phyloP scores from a whole-genome alignment of 2,888 invertebrate species.

The Heterodera filipjevi region DNA sequence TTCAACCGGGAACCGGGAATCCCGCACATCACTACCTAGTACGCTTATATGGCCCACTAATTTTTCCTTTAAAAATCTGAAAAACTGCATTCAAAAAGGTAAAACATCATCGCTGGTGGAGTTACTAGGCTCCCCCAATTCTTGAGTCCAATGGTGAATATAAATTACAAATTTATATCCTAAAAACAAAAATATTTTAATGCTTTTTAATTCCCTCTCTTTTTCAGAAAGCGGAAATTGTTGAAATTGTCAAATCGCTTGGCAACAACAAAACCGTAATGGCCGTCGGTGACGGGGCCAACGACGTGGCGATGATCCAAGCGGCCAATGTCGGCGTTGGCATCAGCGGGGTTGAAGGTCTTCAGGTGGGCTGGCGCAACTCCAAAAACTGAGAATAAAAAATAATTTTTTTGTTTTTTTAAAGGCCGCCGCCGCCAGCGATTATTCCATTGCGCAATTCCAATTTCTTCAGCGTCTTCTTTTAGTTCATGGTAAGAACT shows the following conservation, averaged over 20 bases:
- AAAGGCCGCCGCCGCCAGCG: slow-evolving; percentile 90
- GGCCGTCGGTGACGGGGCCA: slow-evolving; percentile 94
- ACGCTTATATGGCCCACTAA: too few species aligned
- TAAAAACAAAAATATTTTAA: too few species aligned
- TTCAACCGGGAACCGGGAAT: too few species aligned
- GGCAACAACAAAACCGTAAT: slow-evolving; percentile 71
- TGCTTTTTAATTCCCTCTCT: not conserved
- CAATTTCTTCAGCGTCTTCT: slow-evolving; percentile 85
- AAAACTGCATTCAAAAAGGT: too few species aligned
- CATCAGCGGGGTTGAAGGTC: slow-evolving; percentile 95
- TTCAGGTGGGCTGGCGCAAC: slow-evolving; percentile 72
- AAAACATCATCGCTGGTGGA: too few species aligned
- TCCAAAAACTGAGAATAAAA: slow-evolving; percentile 1
- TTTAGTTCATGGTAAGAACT: slow-evolving; percentile 79
- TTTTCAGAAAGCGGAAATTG: slow-evolving; percentile 77
- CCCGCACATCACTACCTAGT: too few species aligned
- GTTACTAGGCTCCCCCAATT: too few species aligned
- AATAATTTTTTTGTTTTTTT: not conserved
- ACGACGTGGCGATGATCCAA: slow-evolving; percentile 93
- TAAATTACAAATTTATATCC: too few species aligned
- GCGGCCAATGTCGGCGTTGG: slow-evolving; percentile 96
- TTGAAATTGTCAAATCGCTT: slow-evolving; percentile 68
- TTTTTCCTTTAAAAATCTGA: too few species aligned
- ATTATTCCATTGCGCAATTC: slow-evolving; percentile 98
- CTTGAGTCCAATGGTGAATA: too few species aligned